Percentiles rank a stretch among this genome's conserved stretches.
Conservation (phyloP, 1,140 invertebrate genomes). For the Drosophila biarmipes region DNA sequence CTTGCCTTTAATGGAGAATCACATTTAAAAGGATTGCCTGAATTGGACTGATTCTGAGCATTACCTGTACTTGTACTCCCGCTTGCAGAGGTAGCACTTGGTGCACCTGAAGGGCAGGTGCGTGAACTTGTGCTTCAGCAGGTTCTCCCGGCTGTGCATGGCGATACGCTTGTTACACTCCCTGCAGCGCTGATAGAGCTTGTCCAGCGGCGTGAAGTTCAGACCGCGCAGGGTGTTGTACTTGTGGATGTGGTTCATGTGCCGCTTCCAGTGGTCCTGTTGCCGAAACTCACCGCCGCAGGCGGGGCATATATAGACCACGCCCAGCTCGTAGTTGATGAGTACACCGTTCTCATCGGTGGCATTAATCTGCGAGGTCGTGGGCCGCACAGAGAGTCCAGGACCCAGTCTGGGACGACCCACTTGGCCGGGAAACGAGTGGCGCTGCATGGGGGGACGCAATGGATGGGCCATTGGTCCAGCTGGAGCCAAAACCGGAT, state of each 20-base stretch:
- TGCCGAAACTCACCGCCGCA: slow-evolving; percentile 69
- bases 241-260: slow-evolving; percentile 73
- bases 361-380: slow-evolving; percentile 71
- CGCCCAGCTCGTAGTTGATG: slow-evolving; percentile 78
- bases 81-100: slow-evolving; percentile 73
- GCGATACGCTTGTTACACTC: slow-evolving; percentile 79
- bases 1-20: slow-evolving; percentile 47
- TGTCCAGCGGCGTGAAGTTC: slow-evolving; percentile 75
- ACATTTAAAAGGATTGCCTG: background rate
- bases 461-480: slow-evolving; percentile 16
- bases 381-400: slow-evolving; percentile 43
- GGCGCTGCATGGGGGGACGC: slow-evolving; percentile 32
- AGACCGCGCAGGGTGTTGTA: slow-evolving; percentile 73
- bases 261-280: slow-evolving; percentile 77
- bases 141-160: slow-evolving; percentile 80
- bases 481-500: slow-evolving; percentile 16
- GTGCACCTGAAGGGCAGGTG: slow-evolving; percentile 74
- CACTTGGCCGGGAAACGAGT: slow-evolving; percentile 17
- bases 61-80: slow-evolving; percentile 79
- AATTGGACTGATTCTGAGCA: background rate
- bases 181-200: slow-evolving; percentile 74
- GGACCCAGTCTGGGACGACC: background rate
- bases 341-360: slow-evolving; percentile 66
- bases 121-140: slow-evolving; percentile 81
- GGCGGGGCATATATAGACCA: slow-evolving; percentile 75